Evolutionary conservation across 2,888 invertebrate genomes (phyloP).

Genomic region (Liodrosophila aerea): DNA sequence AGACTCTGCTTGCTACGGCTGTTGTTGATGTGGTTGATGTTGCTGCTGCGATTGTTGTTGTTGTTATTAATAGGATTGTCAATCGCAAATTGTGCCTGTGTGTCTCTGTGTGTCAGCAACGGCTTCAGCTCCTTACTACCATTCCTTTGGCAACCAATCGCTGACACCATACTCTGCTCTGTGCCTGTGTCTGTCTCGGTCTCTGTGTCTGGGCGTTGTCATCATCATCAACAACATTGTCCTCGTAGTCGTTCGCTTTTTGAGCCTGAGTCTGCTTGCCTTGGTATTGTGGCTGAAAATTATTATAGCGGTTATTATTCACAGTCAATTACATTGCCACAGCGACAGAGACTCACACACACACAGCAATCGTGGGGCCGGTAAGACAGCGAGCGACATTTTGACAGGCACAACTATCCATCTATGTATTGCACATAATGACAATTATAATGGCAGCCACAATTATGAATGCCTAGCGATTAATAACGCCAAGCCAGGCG

Average conservation of each 20-base stretch:
- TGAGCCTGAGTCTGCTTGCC: constrained; percentile 32
- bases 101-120: constrained; percentile 29
- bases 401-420: constrained; percentile 73
- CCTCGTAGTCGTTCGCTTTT: constrained; percentile 36
- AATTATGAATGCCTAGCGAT: constrained; percentile 74
- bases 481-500: constrained; percentile 60
- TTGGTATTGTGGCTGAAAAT: constrained; percentile 69
- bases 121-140: neutral
- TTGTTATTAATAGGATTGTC: constrained; percentile 74
- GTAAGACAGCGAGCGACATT: constrained; percentile 63
- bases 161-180: constrained; percentile 19
- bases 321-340: constrained; percentile 77
- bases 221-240: constrained; percentile 71
- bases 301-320: constrained; percentile 79
- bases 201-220: constrained; percentile 38
- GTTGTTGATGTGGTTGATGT: constrained; percentile 16
- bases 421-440: constrained; percentile 75
- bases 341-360: constrained; percentile 32
- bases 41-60: constrained; percentile 29
- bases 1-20: constrained; percentile 10
- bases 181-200: no score
- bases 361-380: constrained; percentile 24
- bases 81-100: constrained; percentile 68
- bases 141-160: constrained; percentile 27
- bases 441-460: constrained; percentile 75